Percentiles rank a stretch among this genome's conserved stretches.
These are phyloP conservation scores for Nothobranchius kuhntae DNA, from an alignment of 2,113 vertebrate genomes.

Conservation along the genomic window DNA sequence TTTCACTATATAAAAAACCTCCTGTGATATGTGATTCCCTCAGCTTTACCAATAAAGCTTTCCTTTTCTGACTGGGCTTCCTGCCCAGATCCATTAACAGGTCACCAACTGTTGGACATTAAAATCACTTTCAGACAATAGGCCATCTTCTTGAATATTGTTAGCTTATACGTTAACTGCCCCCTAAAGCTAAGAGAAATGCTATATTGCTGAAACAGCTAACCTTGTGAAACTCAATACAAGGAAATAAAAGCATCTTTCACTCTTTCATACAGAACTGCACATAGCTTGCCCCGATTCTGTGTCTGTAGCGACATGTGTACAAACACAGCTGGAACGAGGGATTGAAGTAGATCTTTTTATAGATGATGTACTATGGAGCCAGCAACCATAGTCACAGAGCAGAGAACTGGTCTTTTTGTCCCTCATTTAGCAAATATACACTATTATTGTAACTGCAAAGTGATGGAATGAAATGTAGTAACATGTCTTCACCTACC, in stretches of 20 bases:
- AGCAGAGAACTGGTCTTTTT: neutral
- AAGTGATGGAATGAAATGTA: neutral
- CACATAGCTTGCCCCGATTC: too few species aligned
- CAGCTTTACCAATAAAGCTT: too few species aligned
- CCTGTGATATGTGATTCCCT: too few species aligned
- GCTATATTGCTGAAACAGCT: neutral
- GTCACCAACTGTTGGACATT: neutral
- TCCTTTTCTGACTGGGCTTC: too few species aligned
- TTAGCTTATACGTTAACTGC: neutral
- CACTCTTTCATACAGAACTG: too few species aligned
- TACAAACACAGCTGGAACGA: neutral
- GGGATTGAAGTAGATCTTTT: neutral
- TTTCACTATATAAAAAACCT: too few species aligned
- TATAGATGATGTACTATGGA: too few species aligned
- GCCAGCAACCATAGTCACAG: neutral
- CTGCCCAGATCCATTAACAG: too few species aligned
- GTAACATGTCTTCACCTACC: neutral
- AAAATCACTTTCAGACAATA: conserved; percentile 3
- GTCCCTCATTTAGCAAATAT: too few species aligned
- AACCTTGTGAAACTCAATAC: too few species aligned
- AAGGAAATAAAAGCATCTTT: too few species aligned
- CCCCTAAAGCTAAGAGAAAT: conserved; percentile 25
- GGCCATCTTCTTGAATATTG: conserved; percentile 2
- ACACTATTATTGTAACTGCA: too few species aligned
- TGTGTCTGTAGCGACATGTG: neutral